phyloP scores from a whole-genome alignment of 1,140 invertebrate species.

The Delia radicum region DNA sequence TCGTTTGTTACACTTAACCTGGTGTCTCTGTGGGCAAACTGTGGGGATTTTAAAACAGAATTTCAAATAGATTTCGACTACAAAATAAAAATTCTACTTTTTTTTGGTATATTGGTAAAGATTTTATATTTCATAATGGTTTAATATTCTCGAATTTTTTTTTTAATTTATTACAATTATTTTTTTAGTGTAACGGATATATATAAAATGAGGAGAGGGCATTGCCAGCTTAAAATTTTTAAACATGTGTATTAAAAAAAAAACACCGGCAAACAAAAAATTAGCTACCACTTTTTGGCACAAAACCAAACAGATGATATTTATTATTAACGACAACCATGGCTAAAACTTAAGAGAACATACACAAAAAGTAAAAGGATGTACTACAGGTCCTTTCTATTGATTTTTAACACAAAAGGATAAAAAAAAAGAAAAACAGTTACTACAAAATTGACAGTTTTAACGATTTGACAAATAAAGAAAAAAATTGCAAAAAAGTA shows the following conservation, averaged over 20 bases:
- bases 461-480: not conserved
- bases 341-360: not conserved
- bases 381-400: slow-evolving; percentile 31
- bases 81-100: too few species aligned
- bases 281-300: not conserved
- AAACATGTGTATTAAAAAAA: not conserved
- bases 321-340: not conserved
- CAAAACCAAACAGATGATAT: not conserved
- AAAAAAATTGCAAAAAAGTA: not conserved
- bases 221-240: not conserved
- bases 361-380: not conserved
- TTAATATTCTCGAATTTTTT: too few species aligned
- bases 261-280: not conserved
- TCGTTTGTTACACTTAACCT: too few species aligned
- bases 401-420: slow-evolving; percentile 27
- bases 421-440: not conserved
- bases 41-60: too few species aligned
- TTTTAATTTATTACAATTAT: too few species aligned
- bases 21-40: too few species aligned
- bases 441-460: slow-evolving; percentile 7
- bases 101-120: too few species aligned
- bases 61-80: too few species aligned
- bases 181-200: too few species aligned
- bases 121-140: too few species aligned
- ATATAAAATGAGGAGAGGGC: too few species aligned